Conservation (phyloP, 1,140 invertebrate species). For the Amphibalanus amphitrite region DNA sequence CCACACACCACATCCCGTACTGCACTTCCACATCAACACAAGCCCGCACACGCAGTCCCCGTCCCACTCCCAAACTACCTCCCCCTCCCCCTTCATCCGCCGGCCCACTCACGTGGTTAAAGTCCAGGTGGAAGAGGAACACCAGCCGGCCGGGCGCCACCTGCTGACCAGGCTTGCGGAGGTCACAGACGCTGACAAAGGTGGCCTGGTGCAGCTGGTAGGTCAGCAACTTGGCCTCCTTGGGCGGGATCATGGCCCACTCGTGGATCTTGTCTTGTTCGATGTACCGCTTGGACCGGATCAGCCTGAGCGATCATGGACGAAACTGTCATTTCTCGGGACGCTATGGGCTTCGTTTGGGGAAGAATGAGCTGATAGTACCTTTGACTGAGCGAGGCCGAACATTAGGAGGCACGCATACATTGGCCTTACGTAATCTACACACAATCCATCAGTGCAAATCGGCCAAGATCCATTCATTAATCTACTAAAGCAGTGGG, state of each 20-base stretch:
- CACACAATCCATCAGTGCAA: no score
- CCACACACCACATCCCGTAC: no score
- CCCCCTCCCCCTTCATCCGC: no score
- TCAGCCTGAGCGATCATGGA: conserved; percentile 40
- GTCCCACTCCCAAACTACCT: no score
- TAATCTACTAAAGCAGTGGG: no score
- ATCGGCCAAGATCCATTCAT: no score
- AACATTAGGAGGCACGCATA: no score
- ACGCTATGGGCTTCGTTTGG: conserved; percentile 10
- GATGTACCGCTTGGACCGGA: conserved; percentile 54
- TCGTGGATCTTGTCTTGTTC: conserved; percentile 77
- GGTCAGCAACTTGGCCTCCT: conserved; percentile 66
- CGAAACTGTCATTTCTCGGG: no score
- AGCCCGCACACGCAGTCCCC: no score
- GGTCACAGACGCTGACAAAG: conserved; percentile 53
- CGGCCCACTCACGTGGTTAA: conserved; percentile 23
- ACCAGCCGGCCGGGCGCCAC: conserved; percentile 45
- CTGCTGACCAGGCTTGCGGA: conserved; percentile 38
- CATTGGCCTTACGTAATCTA: no score
- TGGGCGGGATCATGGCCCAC: conserved; percentile 68
- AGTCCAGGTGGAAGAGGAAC: conserved; percentile 55
- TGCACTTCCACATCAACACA: no score
- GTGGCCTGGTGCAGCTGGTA: conserved; percentile 64
- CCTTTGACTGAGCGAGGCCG: no score
- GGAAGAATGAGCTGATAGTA: conserved; percentile 9